Evolutionary conservation across 2,888 invertebrate genomes (phyloP).

Genomic region (Lysandra coridon): DNA sequence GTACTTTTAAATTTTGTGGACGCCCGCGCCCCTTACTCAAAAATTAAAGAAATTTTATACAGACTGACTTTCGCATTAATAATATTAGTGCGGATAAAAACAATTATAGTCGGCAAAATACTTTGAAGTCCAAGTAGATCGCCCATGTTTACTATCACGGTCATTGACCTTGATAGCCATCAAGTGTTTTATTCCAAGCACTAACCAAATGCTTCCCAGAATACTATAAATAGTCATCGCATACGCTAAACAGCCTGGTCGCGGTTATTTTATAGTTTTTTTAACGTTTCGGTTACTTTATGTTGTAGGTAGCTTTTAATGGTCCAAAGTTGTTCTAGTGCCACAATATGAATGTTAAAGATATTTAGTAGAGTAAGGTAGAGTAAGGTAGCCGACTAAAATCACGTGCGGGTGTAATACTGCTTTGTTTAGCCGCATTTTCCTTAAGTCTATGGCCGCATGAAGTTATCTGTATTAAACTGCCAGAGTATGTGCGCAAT

Average conservation of each 20-base stretch:
- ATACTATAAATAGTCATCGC: not conserved
- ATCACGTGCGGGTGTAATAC: no score
- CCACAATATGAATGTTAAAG: not conserved
- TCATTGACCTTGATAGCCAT: conserved; percentile 4
- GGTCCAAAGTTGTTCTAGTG: not conserved
- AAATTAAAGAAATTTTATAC: no score
- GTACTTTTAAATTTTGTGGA: no score
- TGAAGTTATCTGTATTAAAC: no score
- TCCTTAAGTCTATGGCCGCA: no score
- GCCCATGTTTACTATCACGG: not conserved
- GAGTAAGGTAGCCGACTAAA: no score
- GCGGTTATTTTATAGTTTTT: not conserved
- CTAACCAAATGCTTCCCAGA: not conserved
- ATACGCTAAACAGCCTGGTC: not conserved
- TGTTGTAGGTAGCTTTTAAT: not conserved
- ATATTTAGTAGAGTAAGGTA: no score
- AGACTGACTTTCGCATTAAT: not conserved
- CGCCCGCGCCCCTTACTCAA: no score
- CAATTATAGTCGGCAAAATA: not conserved
- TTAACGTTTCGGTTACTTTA: not conserved
- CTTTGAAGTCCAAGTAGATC: not conserved
- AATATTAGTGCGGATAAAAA: not conserved
- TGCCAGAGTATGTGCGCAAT: no score
- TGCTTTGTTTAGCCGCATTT: no score
- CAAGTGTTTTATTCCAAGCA: conserved; percentile 12